A percentile compares a stretch with the other conserved stretches of the same genome.
These are phyloP conservation scores for Eumacrocentrus americanus DNA, from an alignment of 2,888 invertebrate genomes.

Conservation along the genomic window DNA sequence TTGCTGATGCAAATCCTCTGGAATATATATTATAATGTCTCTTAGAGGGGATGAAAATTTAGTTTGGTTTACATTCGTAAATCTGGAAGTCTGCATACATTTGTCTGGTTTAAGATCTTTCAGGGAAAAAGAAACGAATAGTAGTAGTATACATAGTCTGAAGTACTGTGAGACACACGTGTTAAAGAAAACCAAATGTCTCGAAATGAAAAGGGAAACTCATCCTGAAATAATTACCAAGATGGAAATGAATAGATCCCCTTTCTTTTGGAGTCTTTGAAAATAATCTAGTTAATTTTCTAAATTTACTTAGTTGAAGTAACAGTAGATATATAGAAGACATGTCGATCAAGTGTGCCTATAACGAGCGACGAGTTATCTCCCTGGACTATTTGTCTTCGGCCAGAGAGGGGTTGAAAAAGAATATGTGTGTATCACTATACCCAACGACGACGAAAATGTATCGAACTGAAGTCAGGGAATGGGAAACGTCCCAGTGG, in stretches of 20 bases:
- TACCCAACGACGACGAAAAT: conserved; percentile 22
- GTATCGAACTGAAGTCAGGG: conserved; percentile 26
- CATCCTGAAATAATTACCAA: no score
- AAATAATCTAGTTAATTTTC: no score
- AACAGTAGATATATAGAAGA: background rate
- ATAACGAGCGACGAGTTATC: conserved; percentile 33
- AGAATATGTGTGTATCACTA: conserved; percentile 23
- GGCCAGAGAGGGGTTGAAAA: conserved; percentile 39
- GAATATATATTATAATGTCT: conserved; percentile 26
- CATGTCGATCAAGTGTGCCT: conserved; percentile 32
- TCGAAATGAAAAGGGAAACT: no score
- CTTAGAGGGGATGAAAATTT: conserved; percentile 28
- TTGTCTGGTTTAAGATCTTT: conserved; percentile 17
- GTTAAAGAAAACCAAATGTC: no score
- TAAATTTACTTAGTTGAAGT: conserved; percentile 33
- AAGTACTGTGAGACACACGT: no score
- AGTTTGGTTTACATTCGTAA: conserved; percentile 30
- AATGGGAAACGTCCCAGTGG: conserved; percentile 45
- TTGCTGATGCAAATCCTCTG: conserved; percentile 30
- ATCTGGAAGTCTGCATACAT: conserved; percentile 28
- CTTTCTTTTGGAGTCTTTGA: no score
- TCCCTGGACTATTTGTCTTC: conserved; percentile 52
- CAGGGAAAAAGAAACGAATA: background rate
- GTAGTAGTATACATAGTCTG: no score
- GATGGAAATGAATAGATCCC: no score